Conservation (phyloP, 2,797 vertebrate genomes). For the Brotula barbata region DNA sequence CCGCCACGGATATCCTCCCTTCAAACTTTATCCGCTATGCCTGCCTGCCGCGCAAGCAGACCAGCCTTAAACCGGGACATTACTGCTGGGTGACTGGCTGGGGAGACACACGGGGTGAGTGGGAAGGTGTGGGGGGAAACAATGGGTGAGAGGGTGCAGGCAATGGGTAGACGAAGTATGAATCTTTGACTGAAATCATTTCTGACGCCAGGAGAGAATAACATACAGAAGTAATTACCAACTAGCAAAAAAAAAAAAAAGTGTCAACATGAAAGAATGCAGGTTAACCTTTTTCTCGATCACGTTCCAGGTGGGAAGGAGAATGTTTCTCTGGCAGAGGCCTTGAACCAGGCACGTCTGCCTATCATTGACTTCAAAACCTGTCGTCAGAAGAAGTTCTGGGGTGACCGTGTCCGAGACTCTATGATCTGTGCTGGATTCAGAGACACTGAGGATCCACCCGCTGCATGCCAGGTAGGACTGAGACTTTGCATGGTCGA, state of each 20-base stretch:
- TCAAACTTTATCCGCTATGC: conserved; percentile 78
- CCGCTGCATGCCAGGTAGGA: conserved; percentile 83
- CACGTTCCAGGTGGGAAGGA: conserved; percentile 74
- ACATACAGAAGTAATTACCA: no score
- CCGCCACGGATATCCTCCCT: conserved; percentile 72
- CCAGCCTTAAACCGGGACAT: conserved; percentile 71
- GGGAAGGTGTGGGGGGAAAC: conserved; percentile 72
- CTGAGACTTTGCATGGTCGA: fast-evolving
- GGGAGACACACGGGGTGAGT: conserved; percentile 78
- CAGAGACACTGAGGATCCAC: conserved; percentile 75
- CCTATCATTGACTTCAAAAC: conserved; percentile 82
- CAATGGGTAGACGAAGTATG: no score
- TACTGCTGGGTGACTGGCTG: conserved; percentile 83
- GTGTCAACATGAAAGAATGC: not conserved
- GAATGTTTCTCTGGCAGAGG: conserved; percentile 76
- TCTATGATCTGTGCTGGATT: conserved; percentile 84
- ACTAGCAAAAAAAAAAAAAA: no score
- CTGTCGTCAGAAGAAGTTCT: conserved; percentile 84
- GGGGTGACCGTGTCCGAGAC: conserved; percentile 84
- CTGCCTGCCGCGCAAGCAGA: conserved; percentile 82
- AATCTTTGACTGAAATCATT: no score
- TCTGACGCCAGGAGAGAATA: no score
- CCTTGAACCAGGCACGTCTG: conserved; percentile 79
- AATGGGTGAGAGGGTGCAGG: conserved; percentile 60
- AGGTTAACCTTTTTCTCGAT: not conserved